These are phyloP conservation scores for Danionella dracula DNA, from an alignment of 2,797 vertebrate species.

Conservation along the genomic window DNA sequence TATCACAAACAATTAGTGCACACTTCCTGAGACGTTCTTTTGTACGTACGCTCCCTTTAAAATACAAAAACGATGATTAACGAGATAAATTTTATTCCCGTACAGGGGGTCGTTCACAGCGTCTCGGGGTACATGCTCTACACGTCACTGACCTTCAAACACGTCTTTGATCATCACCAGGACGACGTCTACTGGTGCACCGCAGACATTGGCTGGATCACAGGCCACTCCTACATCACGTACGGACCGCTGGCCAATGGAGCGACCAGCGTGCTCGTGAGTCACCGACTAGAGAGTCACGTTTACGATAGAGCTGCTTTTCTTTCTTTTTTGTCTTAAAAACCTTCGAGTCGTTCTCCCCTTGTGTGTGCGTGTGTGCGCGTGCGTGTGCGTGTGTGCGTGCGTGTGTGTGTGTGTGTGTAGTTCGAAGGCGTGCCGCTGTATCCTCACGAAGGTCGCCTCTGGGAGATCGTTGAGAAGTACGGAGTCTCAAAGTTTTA, in stretches of 20 bases:
- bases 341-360: no score
- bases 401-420: slow-evolving; percentile 34
- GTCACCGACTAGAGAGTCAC: slow-evolving; percentile 16
- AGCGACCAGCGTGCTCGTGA: slow-evolving; percentile 69
- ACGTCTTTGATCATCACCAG: slow-evolving; percentile 69
- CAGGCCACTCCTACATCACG: slow-evolving; percentile 76
- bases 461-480: slow-evolving; percentile 76
- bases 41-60: no score
- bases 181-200: slow-evolving; percentile 79
- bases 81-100: no score
- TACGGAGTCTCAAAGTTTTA: slow-evolving; percentile 75
- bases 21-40: no score
- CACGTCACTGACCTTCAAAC: slow-evolving; percentile 72
- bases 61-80: no score
- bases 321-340: no score
- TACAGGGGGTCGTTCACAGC: slow-evolving; percentile 73
- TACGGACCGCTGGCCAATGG: slow-evolving; percentile 75
- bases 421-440: slow-evolving; percentile 74
- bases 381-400: no score
- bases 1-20: no score
- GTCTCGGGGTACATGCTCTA: slow-evolving; percentile 73
- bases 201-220: slow-evolving; percentile 79
- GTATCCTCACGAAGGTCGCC: slow-evolving; percentile 68
- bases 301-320: no score
- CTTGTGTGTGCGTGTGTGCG: no score